These are phyloP conservation scores for Dendrocincla tyrannina DNA, from an alignment of 2,797 vertebrate genomes.

Conservation along the genomic window DNA sequence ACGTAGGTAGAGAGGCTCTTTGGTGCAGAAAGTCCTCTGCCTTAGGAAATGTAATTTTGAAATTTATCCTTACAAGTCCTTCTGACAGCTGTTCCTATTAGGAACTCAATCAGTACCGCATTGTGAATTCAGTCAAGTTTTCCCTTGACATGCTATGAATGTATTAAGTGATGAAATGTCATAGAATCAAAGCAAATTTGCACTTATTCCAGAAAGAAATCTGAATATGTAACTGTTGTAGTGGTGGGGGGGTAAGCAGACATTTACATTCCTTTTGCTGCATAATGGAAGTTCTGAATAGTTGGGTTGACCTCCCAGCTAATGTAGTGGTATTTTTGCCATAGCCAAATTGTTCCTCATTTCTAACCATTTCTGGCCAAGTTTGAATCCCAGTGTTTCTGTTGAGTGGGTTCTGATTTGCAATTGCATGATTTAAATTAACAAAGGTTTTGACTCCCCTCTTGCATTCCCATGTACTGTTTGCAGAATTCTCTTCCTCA, in stretches of 20 bases:
- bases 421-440: background rate
- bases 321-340: background rate
- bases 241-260: background rate
- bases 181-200: slow-evolving; percentile 49
- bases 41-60: background rate
- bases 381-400: background rate
- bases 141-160: slow-evolving; percentile 41
- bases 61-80: slow-evolving; percentile 23
- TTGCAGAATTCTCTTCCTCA: background rate
- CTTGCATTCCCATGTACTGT: background rate
- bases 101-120: slow-evolving; percentile 36
- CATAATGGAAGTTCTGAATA: background rate
- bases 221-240: background rate
- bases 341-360: background rate
- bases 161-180: slow-evolving; percentile 52
- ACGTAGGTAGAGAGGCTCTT: background rate
- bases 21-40: background rate
- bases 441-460: background rate
- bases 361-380: background rate
- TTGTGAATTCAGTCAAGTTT: slow-evolving; percentile 50
- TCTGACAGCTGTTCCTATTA: slow-evolving; percentile 45
- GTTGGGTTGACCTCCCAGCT: background rate
- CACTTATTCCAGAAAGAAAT: slow-evolving; percentile 39
- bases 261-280: background rate
- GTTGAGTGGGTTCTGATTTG: background rate